Conservation (phyloP, 2,113 vertebrate genomes). For the Brachirus orientalis region DNA sequence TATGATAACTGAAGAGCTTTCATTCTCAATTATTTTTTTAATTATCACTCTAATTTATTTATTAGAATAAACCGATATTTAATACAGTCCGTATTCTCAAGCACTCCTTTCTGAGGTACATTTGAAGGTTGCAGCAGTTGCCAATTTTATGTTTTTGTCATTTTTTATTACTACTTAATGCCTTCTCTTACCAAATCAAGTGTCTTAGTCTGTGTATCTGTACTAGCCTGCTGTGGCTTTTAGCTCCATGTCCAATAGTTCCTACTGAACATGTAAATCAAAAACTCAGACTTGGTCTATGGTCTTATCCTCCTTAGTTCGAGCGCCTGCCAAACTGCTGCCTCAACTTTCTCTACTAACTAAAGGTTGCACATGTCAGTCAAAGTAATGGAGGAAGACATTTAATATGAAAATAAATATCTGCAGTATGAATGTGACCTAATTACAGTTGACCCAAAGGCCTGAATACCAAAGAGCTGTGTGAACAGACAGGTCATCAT, state of each 20-base stretch:
- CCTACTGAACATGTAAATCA: no score
- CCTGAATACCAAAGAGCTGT: constrained; percentile 16
- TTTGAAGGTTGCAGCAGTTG: no score
- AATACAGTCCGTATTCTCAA: not conserved
- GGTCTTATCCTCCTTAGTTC: no score
- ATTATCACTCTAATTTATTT: constrained; percentile 47
- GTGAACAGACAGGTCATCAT: constrained; percentile 3
- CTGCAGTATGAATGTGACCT: not conserved
- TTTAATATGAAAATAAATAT: constrained; percentile 13
- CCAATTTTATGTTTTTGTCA: no score
- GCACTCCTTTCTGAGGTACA: no score
- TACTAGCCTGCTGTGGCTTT: no score
- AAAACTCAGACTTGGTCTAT: no score
- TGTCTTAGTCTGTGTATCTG: no score
- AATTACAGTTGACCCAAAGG: not conserved
- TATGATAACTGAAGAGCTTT: constrained; percentile 34
- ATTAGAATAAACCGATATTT: constrained; percentile 6
- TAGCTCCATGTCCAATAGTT: no score
- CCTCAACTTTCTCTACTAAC: not conserved
- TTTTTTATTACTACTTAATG: no score
- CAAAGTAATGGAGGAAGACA: constrained; percentile 14
- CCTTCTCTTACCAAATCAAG: no score
- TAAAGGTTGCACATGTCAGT: constrained; percentile 23
- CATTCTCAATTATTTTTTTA: constrained; percentile 46
- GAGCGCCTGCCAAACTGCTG: not conserved